phyloP scores from a whole-genome alignment of 2,888 invertebrate species.

The Polydesmus complanatus region DNA sequence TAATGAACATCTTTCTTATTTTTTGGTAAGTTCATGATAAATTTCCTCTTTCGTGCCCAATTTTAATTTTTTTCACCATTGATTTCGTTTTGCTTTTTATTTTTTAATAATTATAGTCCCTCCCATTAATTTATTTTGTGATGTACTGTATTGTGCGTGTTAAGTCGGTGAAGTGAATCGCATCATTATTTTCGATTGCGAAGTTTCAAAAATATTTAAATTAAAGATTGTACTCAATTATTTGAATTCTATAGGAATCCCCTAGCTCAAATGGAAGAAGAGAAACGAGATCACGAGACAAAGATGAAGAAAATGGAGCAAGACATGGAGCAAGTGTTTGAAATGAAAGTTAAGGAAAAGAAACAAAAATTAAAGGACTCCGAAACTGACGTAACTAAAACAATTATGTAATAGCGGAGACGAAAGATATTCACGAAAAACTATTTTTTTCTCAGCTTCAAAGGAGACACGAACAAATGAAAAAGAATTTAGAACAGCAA shows the following conservation, averaged over 20 bases:
- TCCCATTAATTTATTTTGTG: too few relatives aligned
- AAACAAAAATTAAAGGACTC: slow-evolving; percentile 91
- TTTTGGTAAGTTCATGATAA: slow-evolving; percentile 57
- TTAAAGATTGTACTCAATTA: neutral
- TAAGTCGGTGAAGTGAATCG: too few relatives aligned
- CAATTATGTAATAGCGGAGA: neutral
- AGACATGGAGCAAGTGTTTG: slow-evolving; percentile 98
- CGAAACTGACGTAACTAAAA: slow-evolving; percentile 61
- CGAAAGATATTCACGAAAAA: neutral
- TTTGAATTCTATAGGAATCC: slow-evolving; percentile 58
- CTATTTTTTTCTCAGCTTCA: slow-evolving; percentile 44
- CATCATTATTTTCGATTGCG: too few relatives aligned
- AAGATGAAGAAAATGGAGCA: slow-evolving; percentile 98
- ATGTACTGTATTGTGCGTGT: too few relatives aligned
- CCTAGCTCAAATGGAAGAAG: slow-evolving; percentile 95
- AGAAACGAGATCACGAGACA: slow-evolving; percentile 85
- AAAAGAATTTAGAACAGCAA: slow-evolving; percentile 66
- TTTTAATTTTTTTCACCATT: slow-evolving; percentile 1
- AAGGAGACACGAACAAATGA: slow-evolving; percentile 74
- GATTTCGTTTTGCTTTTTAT: slow-evolving; percentile 8
- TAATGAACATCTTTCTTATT: slow-evolving; percentile 77
- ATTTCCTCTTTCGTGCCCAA: neutral
- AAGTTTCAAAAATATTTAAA: slow-evolving; percentile 1
- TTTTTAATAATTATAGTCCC: slow-evolving; percentile 2
- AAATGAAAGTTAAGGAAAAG: slow-evolving; percentile 94